Conservation (phyloP, 2,888 invertebrate species). For the Timandra comae region DNA sequence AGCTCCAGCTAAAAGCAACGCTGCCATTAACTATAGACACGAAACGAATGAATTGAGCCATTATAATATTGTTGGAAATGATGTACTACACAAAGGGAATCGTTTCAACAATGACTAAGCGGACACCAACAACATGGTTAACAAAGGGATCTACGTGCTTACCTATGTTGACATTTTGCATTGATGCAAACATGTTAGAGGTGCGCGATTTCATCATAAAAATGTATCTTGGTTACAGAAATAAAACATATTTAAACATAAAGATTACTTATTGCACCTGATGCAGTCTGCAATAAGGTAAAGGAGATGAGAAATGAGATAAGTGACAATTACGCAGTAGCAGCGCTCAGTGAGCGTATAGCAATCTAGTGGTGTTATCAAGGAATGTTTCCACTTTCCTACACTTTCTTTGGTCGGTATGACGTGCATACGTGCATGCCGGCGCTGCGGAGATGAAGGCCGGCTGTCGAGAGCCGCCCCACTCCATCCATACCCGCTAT, state of each 20-base stretch:
- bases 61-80: constrained; percentile 41
- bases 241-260: too few species aligned
- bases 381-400: constrained; percentile 68
- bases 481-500: constrained; percentile 34
- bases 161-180: constrained; percentile 17
- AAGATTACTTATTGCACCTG: constrained; percentile 8
- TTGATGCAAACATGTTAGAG: constrained; percentile 4
- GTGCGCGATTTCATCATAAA: not conserved
- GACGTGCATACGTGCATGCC: constrained; percentile 50
- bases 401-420: constrained; percentile 57
- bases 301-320: constrained; percentile 23
- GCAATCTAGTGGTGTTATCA: constrained; percentile 37
- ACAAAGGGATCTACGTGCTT: constrained; percentile 27
- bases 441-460: constrained; percentile 33
- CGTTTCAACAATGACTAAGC: constrained; percentile 43
- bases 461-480: constrained; percentile 32
- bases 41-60: constrained; percentile 40
- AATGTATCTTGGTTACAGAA: too few species aligned
- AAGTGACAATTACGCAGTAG: constrained; percentile 29
- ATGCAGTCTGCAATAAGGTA: constrained; percentile 23
- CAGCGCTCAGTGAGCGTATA: constrained; percentile 32
- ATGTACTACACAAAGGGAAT: constrained; percentile 42
- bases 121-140: constrained; percentile 33
- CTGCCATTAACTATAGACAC: constrained; percentile 28
- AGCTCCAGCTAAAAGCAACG: constrained; percentile 27